These are phyloP conservation scores for Pelmatolapia mariae DNA, from an alignment of 2,113 vertebrate species.

Conservation along the genomic window DNA sequence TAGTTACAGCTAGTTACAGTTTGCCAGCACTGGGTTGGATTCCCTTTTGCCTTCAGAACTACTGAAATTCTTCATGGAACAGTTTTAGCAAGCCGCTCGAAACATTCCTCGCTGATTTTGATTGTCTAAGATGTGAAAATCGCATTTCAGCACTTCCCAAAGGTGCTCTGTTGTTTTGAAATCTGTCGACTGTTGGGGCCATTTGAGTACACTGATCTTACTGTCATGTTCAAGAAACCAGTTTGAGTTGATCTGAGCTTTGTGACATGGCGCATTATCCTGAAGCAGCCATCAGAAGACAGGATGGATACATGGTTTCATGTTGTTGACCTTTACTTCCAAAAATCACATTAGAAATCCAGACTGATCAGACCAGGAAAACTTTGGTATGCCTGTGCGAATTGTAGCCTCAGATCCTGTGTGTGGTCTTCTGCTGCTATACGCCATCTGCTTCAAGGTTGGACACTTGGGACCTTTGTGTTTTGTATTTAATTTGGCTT, in stretches of 20 bases:
- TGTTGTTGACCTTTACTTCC: not conserved
- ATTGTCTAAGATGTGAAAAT: not conserved
- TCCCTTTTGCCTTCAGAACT: not conserved
- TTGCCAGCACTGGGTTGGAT: not conserved
- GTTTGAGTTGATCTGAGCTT: not conserved
- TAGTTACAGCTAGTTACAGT: not conserved
- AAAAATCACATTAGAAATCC: not conserved
- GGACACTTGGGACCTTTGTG: not conserved
- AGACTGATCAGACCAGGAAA: not conserved
- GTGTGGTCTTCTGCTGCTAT: not conserved
- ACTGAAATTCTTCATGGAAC: not conserved
- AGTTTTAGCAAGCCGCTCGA: not conserved
- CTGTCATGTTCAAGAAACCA: not conserved
- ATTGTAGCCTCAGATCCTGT: not conserved
- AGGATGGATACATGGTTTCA: not conserved
- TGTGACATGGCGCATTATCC: not conserved
- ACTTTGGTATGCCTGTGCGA: not conserved
- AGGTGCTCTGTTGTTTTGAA: not conserved
- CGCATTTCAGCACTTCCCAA: not conserved
- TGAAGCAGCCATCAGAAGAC: not conserved
- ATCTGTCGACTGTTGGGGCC: not conserved
- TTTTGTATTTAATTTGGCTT: not conserved
- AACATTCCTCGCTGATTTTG: not conserved
- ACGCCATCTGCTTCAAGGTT: not conserved
- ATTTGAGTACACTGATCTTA: not conserved